Evolutionary conservation across 2,888 invertebrate species (phyloP).

Genomic region (Stegana nigrithorax): DNA sequence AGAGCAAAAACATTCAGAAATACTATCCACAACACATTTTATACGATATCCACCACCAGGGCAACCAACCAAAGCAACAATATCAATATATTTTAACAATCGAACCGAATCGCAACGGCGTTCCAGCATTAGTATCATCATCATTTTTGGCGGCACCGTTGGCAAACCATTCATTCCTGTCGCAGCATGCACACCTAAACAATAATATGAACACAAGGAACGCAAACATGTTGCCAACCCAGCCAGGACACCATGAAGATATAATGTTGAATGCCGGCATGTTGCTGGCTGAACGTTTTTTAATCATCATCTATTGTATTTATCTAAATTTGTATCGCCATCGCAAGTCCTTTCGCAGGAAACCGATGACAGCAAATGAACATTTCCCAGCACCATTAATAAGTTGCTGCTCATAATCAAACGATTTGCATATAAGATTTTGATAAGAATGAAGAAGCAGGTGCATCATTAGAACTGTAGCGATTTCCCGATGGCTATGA

Average conservation of each 20-base stretch:
- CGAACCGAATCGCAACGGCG: not conserved
- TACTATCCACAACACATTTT: not conserved
- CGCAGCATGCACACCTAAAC: conserved; percentile 3
- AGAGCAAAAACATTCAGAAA: not conserved
- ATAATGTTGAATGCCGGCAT: conserved; percentile 3
- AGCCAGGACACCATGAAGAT: not conserved
- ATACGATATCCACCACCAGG: conserved; percentile 16
- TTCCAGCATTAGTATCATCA: not conserved
- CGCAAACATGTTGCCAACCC: not conserved
- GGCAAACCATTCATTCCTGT: conserved; percentile 3
- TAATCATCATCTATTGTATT: conserved; percentile 63
- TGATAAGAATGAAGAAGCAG: not conserved
- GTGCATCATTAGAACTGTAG: not conserved
- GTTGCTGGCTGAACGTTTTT: conserved; percentile 40
- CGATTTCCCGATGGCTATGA: not conserved
- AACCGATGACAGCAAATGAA: conserved; percentile 41
- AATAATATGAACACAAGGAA: not conserved
- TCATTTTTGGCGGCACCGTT: conserved; percentile 12
- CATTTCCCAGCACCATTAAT: conserved; percentile 8
- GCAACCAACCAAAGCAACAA: conserved; percentile 27
- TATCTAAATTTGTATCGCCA: conserved; percentile 67
- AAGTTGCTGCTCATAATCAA: conserved; percentile 33
- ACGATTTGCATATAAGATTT: not conserved
- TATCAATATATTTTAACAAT: conserved; percentile 21
- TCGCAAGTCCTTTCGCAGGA: conserved; percentile 69